Conservation (phyloP, 2,113 vertebrate species). For the Pedionomus torquatus region DNA sequence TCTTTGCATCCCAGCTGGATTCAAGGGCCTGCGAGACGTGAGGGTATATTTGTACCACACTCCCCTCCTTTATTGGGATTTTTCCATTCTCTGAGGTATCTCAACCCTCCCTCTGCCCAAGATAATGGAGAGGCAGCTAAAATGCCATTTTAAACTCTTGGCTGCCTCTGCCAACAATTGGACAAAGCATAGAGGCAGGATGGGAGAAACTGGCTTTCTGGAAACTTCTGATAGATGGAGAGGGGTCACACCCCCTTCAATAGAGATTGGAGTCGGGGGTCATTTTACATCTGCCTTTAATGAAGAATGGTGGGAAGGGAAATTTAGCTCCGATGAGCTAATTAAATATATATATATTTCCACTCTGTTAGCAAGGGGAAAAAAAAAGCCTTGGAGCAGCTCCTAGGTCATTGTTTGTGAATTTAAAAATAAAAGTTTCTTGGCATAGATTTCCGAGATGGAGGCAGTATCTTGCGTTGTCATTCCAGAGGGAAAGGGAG, state of each 20-base stretch:
- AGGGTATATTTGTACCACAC: background rate
- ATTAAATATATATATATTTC: conserved; percentile 74
- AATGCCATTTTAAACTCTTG: conserved; percentile 57
- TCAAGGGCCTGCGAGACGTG: background rate
- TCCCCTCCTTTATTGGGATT: background rate
- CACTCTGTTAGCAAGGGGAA: conserved; percentile 23
- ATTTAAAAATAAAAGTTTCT: conserved; percentile 79
- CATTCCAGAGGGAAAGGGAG: conserved; percentile 13
- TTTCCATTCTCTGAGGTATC: conserved; percentile 45
- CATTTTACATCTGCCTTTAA: conserved; percentile 62
- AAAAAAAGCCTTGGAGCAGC: conserved; percentile 38
- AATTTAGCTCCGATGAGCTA: conserved; percentile 63
- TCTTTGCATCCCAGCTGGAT: background rate
- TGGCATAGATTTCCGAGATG: conserved; percentile 53
- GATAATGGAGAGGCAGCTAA: conserved; percentile 52
- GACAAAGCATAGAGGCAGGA: conserved; percentile 63
- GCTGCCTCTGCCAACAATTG: conserved; percentile 50
- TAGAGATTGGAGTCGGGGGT: conserved; percentile 57
- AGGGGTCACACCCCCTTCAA: conserved; percentile 55
- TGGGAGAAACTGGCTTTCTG: conserved; percentile 60
- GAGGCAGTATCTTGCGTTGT: conserved; percentile 2
- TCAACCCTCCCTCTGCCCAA: conserved; percentile 38
- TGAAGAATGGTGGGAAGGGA: conserved; percentile 65
- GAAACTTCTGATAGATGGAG: conserved; percentile 32
- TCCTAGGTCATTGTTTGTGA: conserved; percentile 74